Base-by-base conservation (phyloP, 2,797 vertebrate genomes). In the Cryptoblepharus egeriae region DNA sequence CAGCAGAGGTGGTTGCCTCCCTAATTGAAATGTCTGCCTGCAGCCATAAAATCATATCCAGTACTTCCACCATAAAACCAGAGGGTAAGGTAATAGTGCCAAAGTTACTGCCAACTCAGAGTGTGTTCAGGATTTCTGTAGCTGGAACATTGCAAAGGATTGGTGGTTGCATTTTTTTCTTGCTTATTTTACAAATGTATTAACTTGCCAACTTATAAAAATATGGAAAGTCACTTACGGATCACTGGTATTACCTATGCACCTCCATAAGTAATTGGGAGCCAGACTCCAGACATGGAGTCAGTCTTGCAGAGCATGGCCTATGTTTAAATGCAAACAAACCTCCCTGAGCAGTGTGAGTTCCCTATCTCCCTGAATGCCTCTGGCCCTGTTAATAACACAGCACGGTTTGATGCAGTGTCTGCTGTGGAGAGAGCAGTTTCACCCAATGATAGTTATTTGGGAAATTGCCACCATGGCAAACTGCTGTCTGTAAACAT, bases 401-500 rank as follows among this genome's bases (percentile, higher is more conserved):
- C 10, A 64, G 83, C 70, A 22, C 35, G 2, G n/a, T 30, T 57
- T 69, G 32, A 85, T 77, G 58, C n/a, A 71, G 45, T 32, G 58
- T 32, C 73, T 76, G 65, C 73, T 42, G 24, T 1, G 15, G 49
- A 24, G 73, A 76, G 78, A 71, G 78, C 32, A 76, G 73, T 80
- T 85, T 71, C 60, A 64, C 42, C 35, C 73, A 76, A 80, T 80
- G 45, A 85, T 71, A 77, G 65, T 80, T 71, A 85, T 85, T 80
- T 85, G 57, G n/a, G 22, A 80, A n/a, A 58, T 52, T 76, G 79
- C 67, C 65, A 79, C 49, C 70, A 73, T 79, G 82, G 79, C 30
- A 60, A 79, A 74, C 37, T 58, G 70, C 82, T 84, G 52, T 84
- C 61, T 79, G 63, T 68, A 84, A 84, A 84, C 70, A 79, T 10